Evolutionary conservation across 1,140 invertebrate genomes (phyloP).

Genomic region (Dryas iulia): DNA sequence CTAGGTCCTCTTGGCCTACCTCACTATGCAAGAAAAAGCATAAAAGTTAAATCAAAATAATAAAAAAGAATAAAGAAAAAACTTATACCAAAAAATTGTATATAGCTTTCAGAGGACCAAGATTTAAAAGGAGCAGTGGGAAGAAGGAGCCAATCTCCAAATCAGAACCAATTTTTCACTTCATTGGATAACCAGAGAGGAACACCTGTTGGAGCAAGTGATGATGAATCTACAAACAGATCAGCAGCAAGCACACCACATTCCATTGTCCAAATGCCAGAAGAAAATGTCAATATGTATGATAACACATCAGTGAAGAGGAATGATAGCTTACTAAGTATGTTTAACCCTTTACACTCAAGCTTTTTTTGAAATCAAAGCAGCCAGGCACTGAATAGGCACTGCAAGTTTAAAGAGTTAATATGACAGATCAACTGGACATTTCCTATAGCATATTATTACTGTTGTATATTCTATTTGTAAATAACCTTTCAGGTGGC

Average conservation of each 20-base stretch:
- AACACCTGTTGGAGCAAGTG: slow-evolving; percentile 58
- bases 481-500: slow-evolving; percentile 41
- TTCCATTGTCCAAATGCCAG: slow-evolving; percentile 86
- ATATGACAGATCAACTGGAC: too few species aligned
- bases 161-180: slow-evolving; percentile 55
- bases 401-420: too few species aligned
- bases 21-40: too few species aligned
- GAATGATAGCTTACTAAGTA: slow-evolving; percentile 69
- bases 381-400: too few species aligned
- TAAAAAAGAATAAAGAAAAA: background rate
- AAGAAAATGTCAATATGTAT: slow-evolving; percentile 68
- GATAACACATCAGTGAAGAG: slow-evolving; percentile 65
- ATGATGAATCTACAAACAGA: slow-evolving; percentile 71
- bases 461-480: background rate
- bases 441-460: background rate
- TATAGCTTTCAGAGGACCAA: slow-evolving; percentile 71
- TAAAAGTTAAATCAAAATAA: background rate
- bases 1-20: too few species aligned
- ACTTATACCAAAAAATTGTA: slow-evolving; percentile 10
- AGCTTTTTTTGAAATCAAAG: too few species aligned
- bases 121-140: slow-evolving; percentile 69
- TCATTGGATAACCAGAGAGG: slow-evolving; percentile 63
- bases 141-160: slow-evolving; percentile 63
- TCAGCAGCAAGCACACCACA: slow-evolving; percentile 81
- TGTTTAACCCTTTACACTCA: background rate